Percentiles rank a stretch among this genome's conserved stretches.
Conservation (phyloP, 2,113 vertebrate genomes). For the Tinamus guttatus region DNA sequence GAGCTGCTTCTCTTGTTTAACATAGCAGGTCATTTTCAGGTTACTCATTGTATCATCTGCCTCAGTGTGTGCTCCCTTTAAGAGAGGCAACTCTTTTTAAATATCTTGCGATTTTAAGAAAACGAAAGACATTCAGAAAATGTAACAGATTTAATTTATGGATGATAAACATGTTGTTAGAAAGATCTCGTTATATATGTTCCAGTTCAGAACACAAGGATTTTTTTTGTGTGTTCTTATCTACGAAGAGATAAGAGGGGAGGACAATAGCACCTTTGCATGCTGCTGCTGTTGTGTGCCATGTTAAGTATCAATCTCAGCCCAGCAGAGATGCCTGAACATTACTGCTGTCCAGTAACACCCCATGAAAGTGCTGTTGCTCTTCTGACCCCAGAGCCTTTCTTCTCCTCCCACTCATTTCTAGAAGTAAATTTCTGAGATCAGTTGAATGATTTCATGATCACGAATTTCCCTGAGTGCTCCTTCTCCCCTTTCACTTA, state of each 20-base stretch:
- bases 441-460: not conserved
- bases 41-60: not conserved
- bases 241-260: not conserved
- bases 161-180: not conserved
- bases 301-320: too few species aligned
- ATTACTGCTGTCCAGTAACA: not conserved
- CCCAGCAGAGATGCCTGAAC: not conserved
- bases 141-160: not conserved
- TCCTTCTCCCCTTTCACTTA: not conserved
- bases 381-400: not conserved
- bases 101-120: not conserved
- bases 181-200: not conserved
- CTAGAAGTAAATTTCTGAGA: not conserved
- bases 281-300: not conserved
- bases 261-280: not conserved
- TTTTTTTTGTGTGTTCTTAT: not conserved
- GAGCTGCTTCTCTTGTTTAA: not conserved
- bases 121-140: not conserved
- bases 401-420: not conserved
- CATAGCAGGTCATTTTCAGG: not conserved
- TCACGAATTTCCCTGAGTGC: not conserved
- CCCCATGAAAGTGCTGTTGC: not conserved
- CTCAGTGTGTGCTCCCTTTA: not conserved
- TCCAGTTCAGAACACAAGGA: fast-evolving
- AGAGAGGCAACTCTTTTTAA: not conserved